Evolutionary conservation across 1,140 invertebrate species (phyloP), one percentile per base, ranked within the genome.

Genomic region (Leptopilina boulardi): DNA sequence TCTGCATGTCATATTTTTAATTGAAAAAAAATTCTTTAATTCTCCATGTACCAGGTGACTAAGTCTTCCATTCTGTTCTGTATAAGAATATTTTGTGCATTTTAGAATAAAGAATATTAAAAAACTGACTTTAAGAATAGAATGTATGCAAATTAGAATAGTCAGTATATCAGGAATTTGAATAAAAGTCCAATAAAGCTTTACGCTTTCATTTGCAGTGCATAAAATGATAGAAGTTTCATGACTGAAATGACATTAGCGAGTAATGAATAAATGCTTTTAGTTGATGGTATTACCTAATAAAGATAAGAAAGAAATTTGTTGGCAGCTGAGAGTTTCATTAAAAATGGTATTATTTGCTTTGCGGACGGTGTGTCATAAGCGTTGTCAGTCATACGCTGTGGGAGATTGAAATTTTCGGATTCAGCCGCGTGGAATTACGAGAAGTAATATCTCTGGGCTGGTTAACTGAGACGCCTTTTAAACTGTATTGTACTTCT

Each of bases 401-500:
- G 11, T 26, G 11, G 13, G 15, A 66, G 59, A 66, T 34, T 66
- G 23, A 66, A 66, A 66, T 66, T 66, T 66, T 66, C 26, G 11
- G 59, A 66, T 30, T 66, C 59, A 66, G 59, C 23, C 26, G 15
- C 26, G 23, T 30, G 76, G 76, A 83, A 83, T 83, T 78, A 81
- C 70, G 77, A 74, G 47, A 66, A 72, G 21, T 71, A 51, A 47
- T 77, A 79, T 83, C 79, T 73, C 21, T n/a, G 41, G 71, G 19
- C 54, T 71, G 73, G 70, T 77, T 79, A 79, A 80, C 77, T 78
- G 82, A 51, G 47, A 79, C 79, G 71, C 76, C 74, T 79, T 75
- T 81, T 71, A 59, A 82, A 76, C 77, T 81, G 80, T 80, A 81
- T 81, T 77, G 79, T 76, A 70, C 51, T 59, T 75, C 78, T 54